phyloP scores from a whole-genome alignment of 2,797 vertebrate species.

The Cirrhinus mrigala region DNA sequence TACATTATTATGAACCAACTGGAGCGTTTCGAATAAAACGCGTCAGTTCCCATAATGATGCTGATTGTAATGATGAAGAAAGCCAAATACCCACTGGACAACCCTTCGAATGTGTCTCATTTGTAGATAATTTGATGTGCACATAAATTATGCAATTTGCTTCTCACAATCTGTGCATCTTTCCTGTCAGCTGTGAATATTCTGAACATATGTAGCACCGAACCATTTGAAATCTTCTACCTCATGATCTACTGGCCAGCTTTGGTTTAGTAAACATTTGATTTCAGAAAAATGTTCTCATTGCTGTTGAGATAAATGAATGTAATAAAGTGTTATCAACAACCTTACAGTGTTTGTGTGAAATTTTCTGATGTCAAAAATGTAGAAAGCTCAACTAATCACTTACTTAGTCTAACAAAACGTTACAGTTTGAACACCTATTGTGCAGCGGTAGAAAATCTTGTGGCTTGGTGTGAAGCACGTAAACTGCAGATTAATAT shows the following conservation, averaged over 20 bases:
- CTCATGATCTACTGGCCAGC: constrained; percentile 86
- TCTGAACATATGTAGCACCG: constrained; percentile 29
- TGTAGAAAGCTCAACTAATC: no score
- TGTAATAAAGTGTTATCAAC: constrained; percentile 83
- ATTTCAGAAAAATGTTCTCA: constrained; percentile 83
- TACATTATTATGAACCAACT: constrained; percentile 41
- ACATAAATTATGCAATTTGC: constrained; percentile 90
- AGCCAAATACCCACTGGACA: constrained; percentile 57
- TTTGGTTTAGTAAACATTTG: constrained; percentile 84
- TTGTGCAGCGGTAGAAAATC: no score
- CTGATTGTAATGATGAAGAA: constrained; percentile 59
- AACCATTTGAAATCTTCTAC: constrained; percentile 88
- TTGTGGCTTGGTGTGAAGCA: no score
- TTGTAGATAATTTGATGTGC: constrained; percentile 68
- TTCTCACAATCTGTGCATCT: constrained; percentile 88
- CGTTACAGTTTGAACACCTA: no score
- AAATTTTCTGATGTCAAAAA: neutral
- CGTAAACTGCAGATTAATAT: no score
- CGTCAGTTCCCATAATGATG: constrained; percentile 41
- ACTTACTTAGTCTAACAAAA: no score
- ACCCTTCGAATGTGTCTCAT: constrained; percentile 71
- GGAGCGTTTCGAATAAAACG: constrained; percentile 51
- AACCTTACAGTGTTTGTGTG: neutral
- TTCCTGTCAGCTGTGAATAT: constrained; percentile 71
- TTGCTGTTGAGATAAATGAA: constrained; percentile 87